These are phyloP conservation scores for Boulengerochromis microlepis DNA, from an alignment of 2,113 vertebrate species.

Conservation along the genomic window DNA sequence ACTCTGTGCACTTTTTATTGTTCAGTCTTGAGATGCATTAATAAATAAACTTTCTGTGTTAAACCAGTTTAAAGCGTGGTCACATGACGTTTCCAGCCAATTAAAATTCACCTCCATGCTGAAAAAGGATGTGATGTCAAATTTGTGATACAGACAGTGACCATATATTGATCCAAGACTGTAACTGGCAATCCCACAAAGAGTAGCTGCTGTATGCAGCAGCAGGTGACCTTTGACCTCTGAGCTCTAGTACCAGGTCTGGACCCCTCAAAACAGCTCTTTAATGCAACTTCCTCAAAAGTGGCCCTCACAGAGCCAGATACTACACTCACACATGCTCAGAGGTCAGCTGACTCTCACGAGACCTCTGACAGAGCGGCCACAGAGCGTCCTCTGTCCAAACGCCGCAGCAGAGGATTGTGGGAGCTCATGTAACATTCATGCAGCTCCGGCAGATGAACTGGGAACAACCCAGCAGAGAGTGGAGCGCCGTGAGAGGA, in stretches of 20 bases:
- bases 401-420: neutral
- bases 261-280: neutral
- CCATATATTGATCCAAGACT: neutral
- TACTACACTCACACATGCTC: neutral
- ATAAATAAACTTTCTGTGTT: neutral
- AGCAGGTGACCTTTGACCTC: neutral
- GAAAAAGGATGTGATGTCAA: neutral
- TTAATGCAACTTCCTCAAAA: neutral
- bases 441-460: neutral
- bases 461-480: neutral
- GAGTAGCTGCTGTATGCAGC: neutral
- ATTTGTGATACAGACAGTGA: neutral
- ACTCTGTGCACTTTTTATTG: fast-evolving
- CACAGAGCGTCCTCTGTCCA: neutral
- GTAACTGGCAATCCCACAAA: neutral
- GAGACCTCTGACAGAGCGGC: neutral
- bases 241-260: neutral
- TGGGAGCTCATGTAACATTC: constrained; percentile 18
- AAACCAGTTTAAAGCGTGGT: neutral
- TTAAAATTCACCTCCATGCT: fast-evolving
- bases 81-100: neutral
- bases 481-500: fast-evolving
- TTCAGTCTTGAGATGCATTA: neutral
- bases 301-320: neutral
- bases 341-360: neutral